Percentiles rank a stretch among this genome's conserved stretches.
phyloP scores from a whole-genome alignment of 2,888 invertebrate genomes.

The Bellardia bayeri region DNA sequence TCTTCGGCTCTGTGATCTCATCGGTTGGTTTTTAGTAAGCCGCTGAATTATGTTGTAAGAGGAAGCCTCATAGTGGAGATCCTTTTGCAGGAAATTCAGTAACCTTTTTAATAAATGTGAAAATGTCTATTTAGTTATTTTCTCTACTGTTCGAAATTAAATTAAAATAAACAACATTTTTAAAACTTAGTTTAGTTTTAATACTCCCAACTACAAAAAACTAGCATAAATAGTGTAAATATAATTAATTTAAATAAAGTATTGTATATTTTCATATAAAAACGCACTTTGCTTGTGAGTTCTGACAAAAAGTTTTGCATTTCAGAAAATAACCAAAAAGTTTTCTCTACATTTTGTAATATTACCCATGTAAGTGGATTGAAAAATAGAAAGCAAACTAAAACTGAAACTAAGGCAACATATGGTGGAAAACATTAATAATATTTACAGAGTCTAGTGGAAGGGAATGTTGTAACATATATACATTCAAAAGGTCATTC shows the following conservation, averaged over 20 bases:
- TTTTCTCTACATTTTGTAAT: slow-evolving; percentile 6
- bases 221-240: not conserved
- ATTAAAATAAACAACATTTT: not conserved
- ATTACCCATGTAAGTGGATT: not conserved
- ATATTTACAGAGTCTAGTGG: not conserved
- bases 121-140: not conserved
- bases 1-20: too few relatives aligned
- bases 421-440: slow-evolving; percentile 23
- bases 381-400: not conserved
- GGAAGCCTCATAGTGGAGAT: too few relatives aligned
- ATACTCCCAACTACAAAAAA: not conserved
- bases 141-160: not conserved
- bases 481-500: slow-evolving; percentile 8
- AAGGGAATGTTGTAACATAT: not conserved
- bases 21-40: too few relatives aligned
- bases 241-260: slow-evolving; percentile 33
- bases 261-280: not conserved
- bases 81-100: too few relatives aligned
- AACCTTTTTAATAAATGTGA: too few relatives aligned
- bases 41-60: too few relatives aligned
- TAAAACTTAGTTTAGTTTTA: not conserved
- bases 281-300: not conserved
- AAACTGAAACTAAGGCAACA: slow-evolving; percentile 20
- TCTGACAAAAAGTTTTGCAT: slow-evolving; percentile 3
- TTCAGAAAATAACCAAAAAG: not conserved